Conservation (phyloP, 1,140 invertebrate species). For the Euwallacea fornicatus region DNA sequence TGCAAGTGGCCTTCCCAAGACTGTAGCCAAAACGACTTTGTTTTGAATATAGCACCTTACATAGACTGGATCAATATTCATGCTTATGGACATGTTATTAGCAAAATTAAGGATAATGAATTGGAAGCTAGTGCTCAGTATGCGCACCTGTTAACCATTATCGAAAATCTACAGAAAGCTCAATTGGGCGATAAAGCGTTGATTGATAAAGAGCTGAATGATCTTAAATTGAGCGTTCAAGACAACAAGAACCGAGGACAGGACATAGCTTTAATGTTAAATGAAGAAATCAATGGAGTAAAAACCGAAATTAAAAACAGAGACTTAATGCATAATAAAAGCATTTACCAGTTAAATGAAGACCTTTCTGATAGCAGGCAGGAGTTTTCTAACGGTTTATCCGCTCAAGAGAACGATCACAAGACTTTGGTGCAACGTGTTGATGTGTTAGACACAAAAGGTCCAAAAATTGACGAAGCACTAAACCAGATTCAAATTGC, state of each 20-base stretch:
- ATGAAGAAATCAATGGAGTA: slow-evolving; percentile 9
- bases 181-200: neutral
- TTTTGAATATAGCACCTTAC: slow-evolving; percentile 11
- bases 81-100: neutral
- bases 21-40: slow-evolving; percentile 13
- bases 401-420: neutral
- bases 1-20: neutral
- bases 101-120: neutral
- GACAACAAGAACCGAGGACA: neutral
- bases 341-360: slow-evolving; percentile 3
- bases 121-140: neutral
- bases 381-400: slow-evolving; percentile 6
- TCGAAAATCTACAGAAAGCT: neutral
- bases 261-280: neutral
- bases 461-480: neutral
- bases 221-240: neutral
- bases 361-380: neutral
- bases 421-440: neutral
- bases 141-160: neutral
- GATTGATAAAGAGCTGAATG: neutral
- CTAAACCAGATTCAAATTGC: neutral
- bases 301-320: neutral
- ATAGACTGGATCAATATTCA: slow-evolving; percentile 10
- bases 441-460: neutral
- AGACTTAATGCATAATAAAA: neutral